Evolutionary conservation across 2,797 vertebrate species (phyloP), one percentile per base, ranked within the genome.

Genomic region (Luscinia megarhynchos): DNA sequence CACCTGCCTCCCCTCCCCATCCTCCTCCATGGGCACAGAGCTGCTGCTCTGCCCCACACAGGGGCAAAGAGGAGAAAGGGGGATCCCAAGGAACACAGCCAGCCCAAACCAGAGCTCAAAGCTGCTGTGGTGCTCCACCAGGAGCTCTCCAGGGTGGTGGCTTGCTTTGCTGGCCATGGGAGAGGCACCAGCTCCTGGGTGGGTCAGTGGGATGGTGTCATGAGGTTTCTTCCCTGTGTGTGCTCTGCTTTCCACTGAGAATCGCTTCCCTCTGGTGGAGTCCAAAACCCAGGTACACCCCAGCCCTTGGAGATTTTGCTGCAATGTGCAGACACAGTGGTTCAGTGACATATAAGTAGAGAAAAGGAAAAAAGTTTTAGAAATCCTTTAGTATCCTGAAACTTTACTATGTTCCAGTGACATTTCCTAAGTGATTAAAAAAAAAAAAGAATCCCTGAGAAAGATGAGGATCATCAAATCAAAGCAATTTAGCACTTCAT

Each of bases 401-500:
- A 92, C 89, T 96, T 96, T 76, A 34, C 84, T 74, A 26, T 34
- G 72, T 91, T 89, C 69, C 72, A 87, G 73, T 92, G 86, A 94
- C 93, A 95, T 95, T 97, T 96, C 82, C 69, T 76, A 93, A 96
- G 50, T 82, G 87, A 96, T 92, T 85, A 57, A 87, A 89, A 87
- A 81, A 79, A 81, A 78, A 75, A 85, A 84, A 77, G 10, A 93
- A 85, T 86, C 85, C 92, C 85, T 3, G 51, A 93, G 85, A 95
- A 95, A 95, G 95, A 97, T 95, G 96, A 96, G 84, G 91, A 95
- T 96, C 96, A 96, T 97, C 96, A 96, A 97, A 97, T 96, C 94
- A 97, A 95, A 97, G 94, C 96, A 97, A 97, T 97, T 97, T 97
- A 97, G 94, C 94, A 97, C 89, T 94, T 95, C 77, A 17, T 97